Evolutionary conservation across 2,797 vertebrate species (phyloP), one percentile per base, ranked within the genome.

Genomic region (Ceryle rudis): DNA sequence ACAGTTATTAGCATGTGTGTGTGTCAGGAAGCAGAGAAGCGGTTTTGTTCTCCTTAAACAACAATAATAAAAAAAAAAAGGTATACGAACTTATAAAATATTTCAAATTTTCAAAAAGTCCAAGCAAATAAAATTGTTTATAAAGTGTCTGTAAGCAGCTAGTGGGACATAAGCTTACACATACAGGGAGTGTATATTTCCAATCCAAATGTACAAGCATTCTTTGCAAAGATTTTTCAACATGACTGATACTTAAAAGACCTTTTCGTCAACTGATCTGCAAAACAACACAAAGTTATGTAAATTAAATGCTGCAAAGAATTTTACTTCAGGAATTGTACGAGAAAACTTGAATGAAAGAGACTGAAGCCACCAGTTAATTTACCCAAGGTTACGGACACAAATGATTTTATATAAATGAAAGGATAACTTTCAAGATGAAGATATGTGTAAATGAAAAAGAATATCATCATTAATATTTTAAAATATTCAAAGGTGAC

Each of bases 1-100:
- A 28, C 4, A 41, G 21, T 3, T 3, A 70, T 4, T 8, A 5
- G 15, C 3, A 7, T 17, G 13, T 1, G 3, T 3, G 12, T 0
- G 3, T 29, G 20, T 12, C 26, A 87, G 31, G 37, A 78, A 60
- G 23, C 14, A 52, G 11, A 16, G 18, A 71, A 72, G 9, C 22
- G 4, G 0, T 15, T 74, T 58, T 35, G 5, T 37, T 75, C 3
- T 33, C 37, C 12, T 57, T 10, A n/a, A 52, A 51, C 49, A 51
- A 51, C 11, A 28, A 49, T 5, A 26, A 33, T 16, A 72, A 49
- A 28, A 2, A 35, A 10, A 72, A 49, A 28, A 2, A 35, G 10
- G 44, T 42, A 28, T 2, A 54, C 0, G 69, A 79, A 26, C 12
- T 62, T 6, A 14, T 35, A 39, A 81, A 84, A 22, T 35, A 72